Evolutionary conservation across 2,797 vertebrate genomes (phyloP), one percentile per base, ranked within the genome.

Genomic region (Momotus momota): DNA sequence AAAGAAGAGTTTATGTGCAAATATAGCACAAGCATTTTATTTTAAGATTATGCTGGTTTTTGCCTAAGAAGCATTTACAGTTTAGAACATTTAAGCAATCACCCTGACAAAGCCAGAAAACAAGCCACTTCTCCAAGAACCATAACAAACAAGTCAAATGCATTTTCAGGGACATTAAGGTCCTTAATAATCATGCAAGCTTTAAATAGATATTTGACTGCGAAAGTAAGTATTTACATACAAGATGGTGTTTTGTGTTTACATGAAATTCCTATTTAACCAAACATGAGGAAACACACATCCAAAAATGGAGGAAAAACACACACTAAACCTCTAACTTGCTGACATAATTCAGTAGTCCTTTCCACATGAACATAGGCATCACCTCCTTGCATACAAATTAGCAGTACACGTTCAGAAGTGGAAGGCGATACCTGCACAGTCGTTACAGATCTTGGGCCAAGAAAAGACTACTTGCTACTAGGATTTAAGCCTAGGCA

Each of bases 181-280:
- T 70, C 43, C 55, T 73, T 85, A 84, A 75, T 40, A 82, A 73
- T 41, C 21, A 80, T 2, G 14, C 29, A 84, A 80, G 40, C 77
- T 89, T 67, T 41, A 87, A 77, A 93, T 8, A 87, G 45, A 70
- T 71, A 71, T 48, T 85, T 81, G 15, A 87, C 91, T 23, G 7
- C 33, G 40, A 80, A 87, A 51, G 26, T 75, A 94, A 93, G 79
- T 81, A 92, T 90, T 92, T 88, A 84, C 16, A 48, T 55, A 61
- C 51, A 65, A 66, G 35, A 48, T 5, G 9, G 15, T 41, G 12
- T 15, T n/a, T 80, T 70, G 27, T 58, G 27, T 25, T 86, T 84
- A 72, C 46, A 18, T 31, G 6, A 79, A 92, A 88, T 81, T 92
- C 70, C 40, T 66, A 26, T 55, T 55, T 64, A 73, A 73, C 17